phyloP scores from a whole-genome alignment of 2,888 invertebrate genomes.

The Ametastegia equiseti region DNA sequence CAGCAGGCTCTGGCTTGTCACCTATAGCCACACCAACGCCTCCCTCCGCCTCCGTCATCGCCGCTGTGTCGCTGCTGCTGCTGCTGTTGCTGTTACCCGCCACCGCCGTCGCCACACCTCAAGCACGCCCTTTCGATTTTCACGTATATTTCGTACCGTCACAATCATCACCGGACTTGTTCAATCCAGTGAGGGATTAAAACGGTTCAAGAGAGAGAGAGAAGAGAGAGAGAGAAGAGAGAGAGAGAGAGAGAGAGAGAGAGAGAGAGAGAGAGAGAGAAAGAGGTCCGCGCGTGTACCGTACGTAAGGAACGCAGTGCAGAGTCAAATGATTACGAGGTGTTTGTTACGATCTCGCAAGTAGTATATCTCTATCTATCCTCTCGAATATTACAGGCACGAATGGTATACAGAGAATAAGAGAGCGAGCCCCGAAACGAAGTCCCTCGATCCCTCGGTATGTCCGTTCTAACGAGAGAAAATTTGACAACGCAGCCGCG shows the following conservation, averaged over 20 bases:
- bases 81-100: conserved; percentile 20
- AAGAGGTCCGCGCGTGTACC: conserved; percentile 17
- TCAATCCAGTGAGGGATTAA: not conserved
- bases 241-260: too few species aligned
- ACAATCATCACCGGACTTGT: conserved; percentile 33
- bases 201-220: too few species aligned
- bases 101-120: conserved; percentile 36
- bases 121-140: conserved; percentile 45
- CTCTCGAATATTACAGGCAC: not conserved
- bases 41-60: conserved; percentile 14
- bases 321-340: too few species aligned
- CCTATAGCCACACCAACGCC: too few species aligned
- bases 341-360: too few species aligned
- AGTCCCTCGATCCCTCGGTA: not conserved
- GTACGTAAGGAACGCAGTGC: too few species aligned
- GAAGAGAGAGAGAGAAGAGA: too few species aligned
- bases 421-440: conserved; percentile 6
- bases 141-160: conserved; percentile 26
- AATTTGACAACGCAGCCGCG: conserved; percentile 44
- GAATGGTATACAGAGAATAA: not conserved
- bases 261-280: too few species aligned
- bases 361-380: not conserved
- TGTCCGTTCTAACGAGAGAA: conserved; percentile 29
- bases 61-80: not conserved
- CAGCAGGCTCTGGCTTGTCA: conserved; percentile 33